phyloP scores from a whole-genome alignment of 2,797 vertebrate genomes.

The Jordanella pulchra region DNA sequence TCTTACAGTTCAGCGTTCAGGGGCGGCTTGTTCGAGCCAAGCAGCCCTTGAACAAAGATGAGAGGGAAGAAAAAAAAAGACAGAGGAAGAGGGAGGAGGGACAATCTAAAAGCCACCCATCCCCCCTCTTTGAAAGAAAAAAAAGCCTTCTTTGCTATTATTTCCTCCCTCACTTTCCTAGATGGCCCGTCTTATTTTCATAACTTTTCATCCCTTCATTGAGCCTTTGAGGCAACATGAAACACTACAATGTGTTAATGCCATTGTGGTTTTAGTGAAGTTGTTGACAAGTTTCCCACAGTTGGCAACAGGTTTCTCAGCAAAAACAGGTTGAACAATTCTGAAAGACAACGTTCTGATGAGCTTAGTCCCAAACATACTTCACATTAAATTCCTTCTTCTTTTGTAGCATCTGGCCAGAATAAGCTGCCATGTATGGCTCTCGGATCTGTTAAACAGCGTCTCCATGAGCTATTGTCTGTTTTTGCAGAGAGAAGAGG shows the following conservation, averaged over 20 bases:
- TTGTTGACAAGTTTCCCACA: constrained; percentile 17
- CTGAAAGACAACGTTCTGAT: constrained; percentile 11
- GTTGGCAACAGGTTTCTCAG: constrained; percentile 63
- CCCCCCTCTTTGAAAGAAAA: constrained; percentile 63
- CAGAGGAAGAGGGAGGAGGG: constrained; percentile 76
- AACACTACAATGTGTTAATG: neutral
- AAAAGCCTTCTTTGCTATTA: constrained; percentile 61
- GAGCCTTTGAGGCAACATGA: neutral
- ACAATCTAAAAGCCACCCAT: constrained; percentile 68
- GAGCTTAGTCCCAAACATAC: constrained; percentile 3
- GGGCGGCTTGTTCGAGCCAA: constrained; percentile 48
- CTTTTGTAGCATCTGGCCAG: constrained; percentile 13
- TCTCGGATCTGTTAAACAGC: constrained; percentile 67
- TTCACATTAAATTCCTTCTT: constrained; percentile 14
- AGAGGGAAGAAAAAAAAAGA: constrained; percentile 69
- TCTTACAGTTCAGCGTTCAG: constrained; percentile 36
- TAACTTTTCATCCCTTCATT: constrained; percentile 11
- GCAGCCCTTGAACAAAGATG: constrained; percentile 76
- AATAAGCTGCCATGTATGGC: constrained; percentile 33
- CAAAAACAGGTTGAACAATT: constrained; percentile 6
- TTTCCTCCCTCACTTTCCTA: constrained; percentile 73
- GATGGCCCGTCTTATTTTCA: constrained; percentile 37
- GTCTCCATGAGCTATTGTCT: constrained; percentile 64
- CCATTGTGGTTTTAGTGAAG: neutral
- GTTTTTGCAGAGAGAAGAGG: constrained; percentile 40